These are phyloP conservation scores for Psix sp. DNA, from an alignment of 1,140 invertebrate species.

Conservation along the genomic window DNA sequence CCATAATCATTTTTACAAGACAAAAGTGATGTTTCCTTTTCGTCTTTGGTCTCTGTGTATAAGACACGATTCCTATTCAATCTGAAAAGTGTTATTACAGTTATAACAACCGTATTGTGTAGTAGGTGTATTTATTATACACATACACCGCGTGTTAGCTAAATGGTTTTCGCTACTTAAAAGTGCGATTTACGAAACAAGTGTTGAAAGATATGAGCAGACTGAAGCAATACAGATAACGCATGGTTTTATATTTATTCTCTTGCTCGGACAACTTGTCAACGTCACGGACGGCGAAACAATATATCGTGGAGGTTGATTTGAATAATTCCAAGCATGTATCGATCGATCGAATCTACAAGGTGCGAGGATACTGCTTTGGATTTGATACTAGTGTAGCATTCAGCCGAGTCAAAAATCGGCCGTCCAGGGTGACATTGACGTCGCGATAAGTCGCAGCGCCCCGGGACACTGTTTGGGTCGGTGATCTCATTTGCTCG, in stretches of 20 bases:
- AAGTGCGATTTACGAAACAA: conserved; percentile 38
- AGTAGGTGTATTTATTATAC: no score
- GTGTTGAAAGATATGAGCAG: conserved; percentile 45
- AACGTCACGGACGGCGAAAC: conserved; percentile 42
- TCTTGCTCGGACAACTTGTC: conserved; percentile 43
- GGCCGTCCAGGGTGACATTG: conserved; percentile 11
- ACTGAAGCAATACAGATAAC: conserved; percentile 37
- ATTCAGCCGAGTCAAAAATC: conserved; percentile 17
- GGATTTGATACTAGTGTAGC: conserved; percentile 21
- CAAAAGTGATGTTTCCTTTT: no score
- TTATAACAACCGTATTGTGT: no score
- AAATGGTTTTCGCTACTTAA: no score
- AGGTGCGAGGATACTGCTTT: conserved; percentile 28
- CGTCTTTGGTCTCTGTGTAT: no score
- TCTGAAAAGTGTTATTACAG: no score
- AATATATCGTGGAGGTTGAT: conserved; percentile 49
- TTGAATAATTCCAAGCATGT: conserved; percentile 52
- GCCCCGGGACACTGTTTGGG: conserved; percentile 23
- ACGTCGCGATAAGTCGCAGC: conserved; percentile 30
- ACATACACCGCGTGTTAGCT: no score
- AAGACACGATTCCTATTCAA: no score
- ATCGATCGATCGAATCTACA: conserved; percentile 48
- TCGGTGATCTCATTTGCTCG: conserved; percentile 21
- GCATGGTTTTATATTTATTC: conserved; percentile 49
- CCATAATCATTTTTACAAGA: no score